Evolutionary conservation across 2,888 invertebrate species (phyloP), one percentile per base, ranked within the genome.

Genomic region (Phalera bucephala): DNA sequence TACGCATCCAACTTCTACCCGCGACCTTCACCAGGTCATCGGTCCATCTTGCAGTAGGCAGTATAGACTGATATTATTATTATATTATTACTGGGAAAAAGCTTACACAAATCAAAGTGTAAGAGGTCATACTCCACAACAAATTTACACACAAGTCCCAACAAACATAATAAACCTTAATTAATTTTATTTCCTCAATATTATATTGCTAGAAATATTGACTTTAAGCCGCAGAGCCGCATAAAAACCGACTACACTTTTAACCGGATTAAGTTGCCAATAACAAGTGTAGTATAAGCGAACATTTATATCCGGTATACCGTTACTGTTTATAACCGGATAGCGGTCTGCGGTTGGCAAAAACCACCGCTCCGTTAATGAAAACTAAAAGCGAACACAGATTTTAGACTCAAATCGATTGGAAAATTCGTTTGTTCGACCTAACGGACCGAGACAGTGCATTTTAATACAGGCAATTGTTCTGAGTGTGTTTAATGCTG

Each of bases 381-480:
- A 55, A 60, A 57, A 57, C 49, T 57, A 52, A 57, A 60, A 45
- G 49, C 49, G 30, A 36, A 42, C 32, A 46, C 48, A n/a, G n/a
- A 45, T 48, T 54, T 48, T 44, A 40, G 50, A 50, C 44, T 44
- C 36, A 52, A 56, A 36, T 50, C 36, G 32, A 44, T 40, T 35
- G 52, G 50, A 50, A 46, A 52, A 54, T 48, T 42, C 19, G 33
- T 47, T 40, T 31, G 33, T 13, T 12, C 25, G 13, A 12, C 31
- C 35, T 28, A 31, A 12, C 20, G 30, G 10, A 43, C 33, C 32
- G 35, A 30, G 40, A 47, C 45, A 45, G 36, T 26, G 13, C n/a
- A n/a, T 30, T 28, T 27, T 23, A 27, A 30, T 23, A 15, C 27
- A 31, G 40, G 15, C 22, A 34, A 31, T 12, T 25, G 20, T 40